Evolutionary conservation across 2,113 vertebrate species (phyloP), one percentile per base, ranked within the genome.

Genomic region (Pheucticus melanocephalus): DNA sequence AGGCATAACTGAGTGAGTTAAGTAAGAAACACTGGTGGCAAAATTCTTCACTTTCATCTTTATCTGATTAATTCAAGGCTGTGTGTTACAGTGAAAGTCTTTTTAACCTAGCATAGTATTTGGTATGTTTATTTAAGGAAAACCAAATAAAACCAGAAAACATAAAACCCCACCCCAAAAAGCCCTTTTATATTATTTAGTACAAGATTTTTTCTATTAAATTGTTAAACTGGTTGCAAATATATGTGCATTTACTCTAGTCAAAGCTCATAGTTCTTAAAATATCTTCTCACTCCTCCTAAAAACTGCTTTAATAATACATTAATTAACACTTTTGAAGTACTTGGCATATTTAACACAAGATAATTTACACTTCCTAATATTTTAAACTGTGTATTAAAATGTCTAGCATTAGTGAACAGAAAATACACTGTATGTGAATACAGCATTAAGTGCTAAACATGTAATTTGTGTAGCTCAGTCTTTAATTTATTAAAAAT

Each of bases 21-120:
- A 97, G 88, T 91, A 97, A 95, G 88, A 97, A 98, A 82, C 92
- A 97, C 97, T 98, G 77, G 93, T 97, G 97, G 97, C 97, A 97
- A 97, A 97, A 98, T 98, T 96, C 84, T 97, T 93, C 68, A 92
- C 98, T 98, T 98, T 98, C 97, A 97, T 98, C 97, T 98, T 98
- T 98, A 98, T 98, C 97, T 98, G 97, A 98, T 98, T 97, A 98
- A 97, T 97, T 97, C 94, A 97, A 96, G 89, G 90, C 88, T 97
- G 83, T 94, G 57, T 97, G 85, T 95, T 97, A 92, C 92, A 94
- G 91, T 92, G 89, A 94, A 94, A 97, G 71, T 95, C 96, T 95
- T 97, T 98, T 95, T 95, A 96, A 91, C 86, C 72, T 92, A 96
- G 57, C 78, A 87, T 75, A 96, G 47, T 82, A 81, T 79, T 92